phyloP scores from a whole-genome alignment of 2,888 invertebrate genomes.

The Geophilus truncorum region DNA sequence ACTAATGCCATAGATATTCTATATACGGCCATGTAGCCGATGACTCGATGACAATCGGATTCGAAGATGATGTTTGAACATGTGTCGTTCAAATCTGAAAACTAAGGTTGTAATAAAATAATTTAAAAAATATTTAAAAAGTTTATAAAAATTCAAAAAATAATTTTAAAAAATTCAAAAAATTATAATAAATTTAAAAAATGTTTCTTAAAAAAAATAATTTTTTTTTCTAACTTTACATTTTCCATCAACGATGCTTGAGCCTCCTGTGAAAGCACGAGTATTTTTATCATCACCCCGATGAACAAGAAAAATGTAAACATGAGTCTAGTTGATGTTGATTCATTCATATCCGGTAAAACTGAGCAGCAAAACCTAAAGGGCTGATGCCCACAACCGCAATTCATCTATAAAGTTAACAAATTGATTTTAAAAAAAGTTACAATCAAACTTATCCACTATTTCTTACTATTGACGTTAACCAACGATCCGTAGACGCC shows the following conservation, averaged over 20 bases:
- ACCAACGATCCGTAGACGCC: background rate
- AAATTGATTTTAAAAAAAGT: background rate
- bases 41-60: conserved; percentile 46
- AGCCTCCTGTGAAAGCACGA: conserved; percentile 49
- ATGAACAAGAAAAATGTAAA: conserved; percentile 48
- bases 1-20: conserved; percentile 49
- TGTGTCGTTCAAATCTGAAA: conserved; percentile 47
- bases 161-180: no score
- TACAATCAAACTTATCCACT: background rate
- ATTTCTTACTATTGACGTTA: background rate
- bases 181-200: no score
- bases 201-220: no score
- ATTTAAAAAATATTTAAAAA: no score
- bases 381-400: conserved; percentile 49
- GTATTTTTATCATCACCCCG: conserved; percentile 46
- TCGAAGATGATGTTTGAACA: conserved; percentile 46
- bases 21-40: conserved; percentile 52
- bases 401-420: conserved; percentile 44
- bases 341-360: conserved; percentile 48
- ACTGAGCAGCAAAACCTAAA: conserved; percentile 49
- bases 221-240: no score
- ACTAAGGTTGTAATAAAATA: no score
- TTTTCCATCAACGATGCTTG: conserved; percentile 42
- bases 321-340: conserved; percentile 50
- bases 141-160: no score